Percentiles rank a stretch among this genome's conserved stretches.
Evolutionary conservation across 2,888 invertebrate species (phyloP).

Genomic region (Gandaritis pyraliata): DNA sequence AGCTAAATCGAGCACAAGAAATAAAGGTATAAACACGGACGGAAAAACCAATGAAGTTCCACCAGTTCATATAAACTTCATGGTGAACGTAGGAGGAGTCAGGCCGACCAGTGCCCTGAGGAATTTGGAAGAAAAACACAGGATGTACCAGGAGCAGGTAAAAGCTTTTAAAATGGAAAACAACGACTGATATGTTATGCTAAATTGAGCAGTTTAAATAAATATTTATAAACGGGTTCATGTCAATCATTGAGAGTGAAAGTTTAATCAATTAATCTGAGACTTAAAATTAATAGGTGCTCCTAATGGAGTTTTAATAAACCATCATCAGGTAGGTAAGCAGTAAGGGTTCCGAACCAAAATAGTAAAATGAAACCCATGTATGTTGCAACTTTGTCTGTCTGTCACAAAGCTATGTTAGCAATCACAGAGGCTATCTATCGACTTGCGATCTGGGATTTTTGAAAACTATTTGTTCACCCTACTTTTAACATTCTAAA

Average conservation of each 20-base stretch:
- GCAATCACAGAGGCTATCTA: too few relatives aligned
- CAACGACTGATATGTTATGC: conserved; percentile 35
- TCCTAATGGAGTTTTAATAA: not conserved
- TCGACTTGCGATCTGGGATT: too few relatives aligned
- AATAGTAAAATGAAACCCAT: too few relatives aligned
- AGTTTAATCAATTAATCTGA: conserved; percentile 22
- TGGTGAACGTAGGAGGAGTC: conserved; percentile 66
- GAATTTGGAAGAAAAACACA: conserved; percentile 73
- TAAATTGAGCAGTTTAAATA: conserved; percentile 31
- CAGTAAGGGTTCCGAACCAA: too few relatives aligned
- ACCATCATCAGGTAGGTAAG: too few relatives aligned
- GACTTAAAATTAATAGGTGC: not conserved
- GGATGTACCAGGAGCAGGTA: conserved; percentile 74
- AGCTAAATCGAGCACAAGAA: conserved; percentile 53
- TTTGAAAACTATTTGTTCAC: too few relatives aligned
- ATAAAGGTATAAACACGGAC: conserved; percentile 55
- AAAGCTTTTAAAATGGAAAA: conserved; percentile 61
- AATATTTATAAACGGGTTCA: conserved; percentile 18
- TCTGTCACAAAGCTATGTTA: too few relatives aligned
- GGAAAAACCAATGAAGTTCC: conserved; percentile 42
- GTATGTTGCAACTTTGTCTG: too few relatives aligned
- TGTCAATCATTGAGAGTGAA: conserved; percentile 30
- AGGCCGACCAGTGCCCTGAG: conserved; percentile 65
- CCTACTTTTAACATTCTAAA: too few relatives aligned
- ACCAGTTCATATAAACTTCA: conserved; percentile 72